Evolutionary conservation across 2,888 invertebrate genomes (phyloP).

Genomic region (Melieria picta): DNA sequence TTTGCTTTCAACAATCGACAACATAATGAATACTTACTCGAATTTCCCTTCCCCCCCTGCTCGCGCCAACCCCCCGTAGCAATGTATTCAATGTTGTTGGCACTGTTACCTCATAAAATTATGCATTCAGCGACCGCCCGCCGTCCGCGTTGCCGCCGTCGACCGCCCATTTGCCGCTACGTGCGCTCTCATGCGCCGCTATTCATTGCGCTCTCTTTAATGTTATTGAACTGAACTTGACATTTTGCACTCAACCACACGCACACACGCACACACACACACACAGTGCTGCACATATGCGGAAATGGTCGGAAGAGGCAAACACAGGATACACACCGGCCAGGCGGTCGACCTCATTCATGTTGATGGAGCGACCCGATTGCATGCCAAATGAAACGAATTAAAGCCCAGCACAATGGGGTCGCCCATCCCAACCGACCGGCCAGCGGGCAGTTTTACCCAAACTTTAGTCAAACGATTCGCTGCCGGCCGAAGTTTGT

Average conservation of each 20-base stretch:
- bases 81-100: not conserved
- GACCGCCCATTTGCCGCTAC: not conserved
- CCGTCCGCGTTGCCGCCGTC: slow-evolving; percentile 33
- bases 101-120: slow-evolving; percentile 31
- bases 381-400: too few relatives aligned
- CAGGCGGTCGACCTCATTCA: slow-evolving; percentile 17
- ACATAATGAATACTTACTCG: not conserved
- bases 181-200: not conserved
- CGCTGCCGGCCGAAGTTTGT: too few relatives aligned
- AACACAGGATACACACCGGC: not conserved
- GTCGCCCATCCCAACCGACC: too few relatives aligned
- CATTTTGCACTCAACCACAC: slow-evolving; percentile 56
- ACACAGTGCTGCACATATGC: slow-evolving; percentile 5
- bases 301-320: not conserved
- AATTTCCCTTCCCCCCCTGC: not conserved
- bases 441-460: too few relatives aligned
- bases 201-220: slow-evolving; percentile 39
- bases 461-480: too few relatives aligned
- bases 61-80: not conserved
- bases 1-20: not conserved
- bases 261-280: slow-evolving; percentile 23
- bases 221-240: slow-evolving; percentile 65
- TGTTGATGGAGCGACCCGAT: too few relatives aligned
- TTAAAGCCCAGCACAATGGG: too few relatives aligned
- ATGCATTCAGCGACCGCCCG: slow-evolving; percentile 39